Percentiles rank a stretch among this genome's conserved stretches.
Conservation (phyloP, 2,888 invertebrate species). For the Acrobasis suavella region DNA sequence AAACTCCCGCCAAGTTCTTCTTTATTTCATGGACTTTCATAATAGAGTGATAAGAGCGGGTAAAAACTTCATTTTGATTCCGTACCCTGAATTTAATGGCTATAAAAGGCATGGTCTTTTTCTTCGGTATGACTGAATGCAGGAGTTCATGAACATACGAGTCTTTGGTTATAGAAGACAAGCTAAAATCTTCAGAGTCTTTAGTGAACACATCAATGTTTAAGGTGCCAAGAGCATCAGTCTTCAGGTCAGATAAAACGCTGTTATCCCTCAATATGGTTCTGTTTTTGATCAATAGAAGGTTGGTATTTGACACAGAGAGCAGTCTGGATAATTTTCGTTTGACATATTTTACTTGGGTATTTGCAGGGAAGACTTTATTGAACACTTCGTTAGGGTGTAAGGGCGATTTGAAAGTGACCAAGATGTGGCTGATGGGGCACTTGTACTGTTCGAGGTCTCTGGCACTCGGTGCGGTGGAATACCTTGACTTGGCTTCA, state of each 20-base stretch:
- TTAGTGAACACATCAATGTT: slow-evolving; percentile 72
- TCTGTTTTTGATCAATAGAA: slow-evolving; percentile 68
- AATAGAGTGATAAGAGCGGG: slow-evolving; percentile 76
- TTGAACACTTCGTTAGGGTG: slow-evolving; percentile 64
- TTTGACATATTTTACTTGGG: slow-evolving; percentile 69
- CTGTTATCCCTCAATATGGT: slow-evolving; percentile 68
- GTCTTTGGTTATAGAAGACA: slow-evolving; percentile 69
- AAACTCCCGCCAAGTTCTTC: slow-evolving; percentile 82
- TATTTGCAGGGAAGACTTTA: slow-evolving; percentile 73
- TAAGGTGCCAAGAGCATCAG: slow-evolving; percentile 65
- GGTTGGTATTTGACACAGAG: slow-evolving; percentile 61
- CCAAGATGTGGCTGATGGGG: slow-evolving; percentile 66
- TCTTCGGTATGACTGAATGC: slow-evolving; percentile 64
- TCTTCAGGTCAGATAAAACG: slow-evolving; percentile 62
- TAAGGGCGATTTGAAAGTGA: slow-evolving; percentile 68
- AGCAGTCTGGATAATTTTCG: slow-evolving; percentile 71
- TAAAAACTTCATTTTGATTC: slow-evolving; percentile 72
- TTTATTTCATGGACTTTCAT: slow-evolving; percentile 83
- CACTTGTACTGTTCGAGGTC: slow-evolving; percentile 63
- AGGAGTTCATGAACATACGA: slow-evolving; percentile 70
- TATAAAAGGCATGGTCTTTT: slow-evolving; percentile 69
- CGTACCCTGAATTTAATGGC: slow-evolving; percentile 70
- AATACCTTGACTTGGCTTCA: slow-evolving; percentile 53
- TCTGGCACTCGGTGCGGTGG: slow-evolving; percentile 65
- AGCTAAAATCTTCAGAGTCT: slow-evolving; percentile 65